Conservation (phyloP, 2,113 vertebrate genomes). For the Sinocyclocheilus anophthalmus region DNA sequence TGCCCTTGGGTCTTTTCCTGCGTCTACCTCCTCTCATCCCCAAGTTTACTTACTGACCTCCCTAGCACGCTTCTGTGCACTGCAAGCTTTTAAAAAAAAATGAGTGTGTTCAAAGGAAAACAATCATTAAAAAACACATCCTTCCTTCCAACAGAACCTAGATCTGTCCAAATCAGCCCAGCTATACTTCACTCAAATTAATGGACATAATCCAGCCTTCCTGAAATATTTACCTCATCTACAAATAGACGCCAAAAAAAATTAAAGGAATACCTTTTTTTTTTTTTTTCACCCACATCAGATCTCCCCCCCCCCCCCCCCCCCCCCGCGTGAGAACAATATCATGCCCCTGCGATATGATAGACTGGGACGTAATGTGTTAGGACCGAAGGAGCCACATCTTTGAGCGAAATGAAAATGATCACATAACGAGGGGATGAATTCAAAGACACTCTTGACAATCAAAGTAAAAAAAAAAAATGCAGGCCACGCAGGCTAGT, state of each 20-base stretch:
- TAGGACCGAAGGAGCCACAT: no score
- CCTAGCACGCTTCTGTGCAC: background rate
- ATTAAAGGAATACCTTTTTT: no score
- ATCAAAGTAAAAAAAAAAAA: no score
- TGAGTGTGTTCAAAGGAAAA: constrained; percentile 9
- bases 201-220: background rate
- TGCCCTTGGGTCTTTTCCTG: constrained; percentile 30
- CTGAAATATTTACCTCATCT: background rate
- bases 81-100: constrained; percentile 30
- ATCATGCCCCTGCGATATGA: no score
- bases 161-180: constrained; percentile 10
- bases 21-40: background rate
- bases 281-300: no score
- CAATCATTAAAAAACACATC: constrained; percentile 22
- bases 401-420: no score
- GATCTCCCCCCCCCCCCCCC: no score
- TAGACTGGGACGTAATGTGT: no score
- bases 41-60: background rate
- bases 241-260: background rate
- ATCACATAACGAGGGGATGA: no score
- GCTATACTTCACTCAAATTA: background rate
- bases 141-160: constrained; percentile 21
- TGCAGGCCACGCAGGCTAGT: no score
- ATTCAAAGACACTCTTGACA: no score
- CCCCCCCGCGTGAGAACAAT: no score